Evolutionary conservation across 1,140 invertebrate species (phyloP), one percentile per base, ranked within the genome.

Genomic region (Pachypeltis micranthus): DNA sequence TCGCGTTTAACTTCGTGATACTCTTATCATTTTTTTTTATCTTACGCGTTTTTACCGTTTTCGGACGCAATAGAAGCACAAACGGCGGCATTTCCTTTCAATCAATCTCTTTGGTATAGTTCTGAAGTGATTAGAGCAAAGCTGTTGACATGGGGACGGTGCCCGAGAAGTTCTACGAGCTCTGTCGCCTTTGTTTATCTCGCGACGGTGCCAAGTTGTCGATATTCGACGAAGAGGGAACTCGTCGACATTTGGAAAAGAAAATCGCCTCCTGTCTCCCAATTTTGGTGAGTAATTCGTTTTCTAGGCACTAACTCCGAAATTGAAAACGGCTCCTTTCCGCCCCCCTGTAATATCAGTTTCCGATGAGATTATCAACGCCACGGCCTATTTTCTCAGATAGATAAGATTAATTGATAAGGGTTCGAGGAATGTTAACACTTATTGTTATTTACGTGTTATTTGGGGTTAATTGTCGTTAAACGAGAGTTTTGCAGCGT

Each of bases 101-200:
- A n/a, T n/a, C n/a, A n/a, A n/a, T n/a, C 31, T 16, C 31, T 39
- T 51, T 51, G 21, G 19, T 51, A 51, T 51, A 14, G 19, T 7
- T 51, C 23, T 51, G 12, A 3, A 51, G 47, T 51, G 7, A 21
- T 21, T 14, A 4, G 4, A 10, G 47, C 7, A 10, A 51, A 51
- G n/a, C n/a, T n/a, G n/a, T n/a, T n/a, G n/a, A 51, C 47, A 84
- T 84, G 82, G 78, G 80, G 61, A 82, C 79, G 69, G 83, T 85
- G 68, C 78, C 80, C 65, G 83, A 85, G 10, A 85, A 84, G 72
- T 86, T 83, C 71, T 83, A 83, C 69, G 84, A 85, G 74, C 73
- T 86, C 58, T 86, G 84, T 69, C 77, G 84, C 68, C 75, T 86
- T 51, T 85, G 84, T 72, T 84, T 83, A n/a, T 80, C 79, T 27